phyloP scores from a whole-genome alignment of 2,797 vertebrate species.

The Pangasius larnaudii region DNA sequence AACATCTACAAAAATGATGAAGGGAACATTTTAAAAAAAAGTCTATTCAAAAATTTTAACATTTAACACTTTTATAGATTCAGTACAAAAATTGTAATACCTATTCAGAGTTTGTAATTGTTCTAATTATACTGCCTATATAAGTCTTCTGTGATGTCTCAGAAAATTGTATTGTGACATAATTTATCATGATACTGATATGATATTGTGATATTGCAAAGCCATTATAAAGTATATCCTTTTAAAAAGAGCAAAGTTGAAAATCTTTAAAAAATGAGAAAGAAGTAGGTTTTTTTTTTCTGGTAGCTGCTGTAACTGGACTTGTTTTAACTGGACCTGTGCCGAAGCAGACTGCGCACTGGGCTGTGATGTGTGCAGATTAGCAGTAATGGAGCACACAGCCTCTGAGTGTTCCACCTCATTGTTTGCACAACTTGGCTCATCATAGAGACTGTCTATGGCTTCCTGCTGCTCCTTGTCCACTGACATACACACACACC shows the following conservation, averaged over 20 bases:
- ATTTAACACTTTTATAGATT: not conserved
- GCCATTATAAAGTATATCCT: not conserved
- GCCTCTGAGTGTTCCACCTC: constrained; percentile 72
- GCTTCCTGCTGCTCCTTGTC: constrained; percentile 56
- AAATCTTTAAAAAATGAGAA: not conserved
- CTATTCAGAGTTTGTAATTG: not conserved
- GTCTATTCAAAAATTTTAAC: not conserved
- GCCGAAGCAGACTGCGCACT: constrained; percentile 32
- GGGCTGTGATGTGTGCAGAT: constrained; percentile 56
- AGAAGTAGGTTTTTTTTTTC: not conserved
- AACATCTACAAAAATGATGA: not conserved
- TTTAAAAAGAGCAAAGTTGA: not conserved
- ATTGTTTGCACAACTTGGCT: constrained; percentile 72
- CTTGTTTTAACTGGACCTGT: constrained; percentile 33
- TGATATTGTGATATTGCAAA: not conserved
- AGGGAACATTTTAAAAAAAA: not conserved
- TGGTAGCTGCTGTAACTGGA: constrained; percentile 30
- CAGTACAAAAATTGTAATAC: not conserved
- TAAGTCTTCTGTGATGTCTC: not conserved
- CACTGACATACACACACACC: constrained; percentile 35
- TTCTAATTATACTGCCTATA: not conserved
- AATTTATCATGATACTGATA: not conserved
- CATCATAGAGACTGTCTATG: constrained; percentile 59
- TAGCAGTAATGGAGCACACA: constrained; percentile 74
- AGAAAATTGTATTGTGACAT: not conserved